phyloP scores from a whole-genome alignment of 2,113 vertebrate genomes.

The Girardinichthys multiradiatus region DNA sequence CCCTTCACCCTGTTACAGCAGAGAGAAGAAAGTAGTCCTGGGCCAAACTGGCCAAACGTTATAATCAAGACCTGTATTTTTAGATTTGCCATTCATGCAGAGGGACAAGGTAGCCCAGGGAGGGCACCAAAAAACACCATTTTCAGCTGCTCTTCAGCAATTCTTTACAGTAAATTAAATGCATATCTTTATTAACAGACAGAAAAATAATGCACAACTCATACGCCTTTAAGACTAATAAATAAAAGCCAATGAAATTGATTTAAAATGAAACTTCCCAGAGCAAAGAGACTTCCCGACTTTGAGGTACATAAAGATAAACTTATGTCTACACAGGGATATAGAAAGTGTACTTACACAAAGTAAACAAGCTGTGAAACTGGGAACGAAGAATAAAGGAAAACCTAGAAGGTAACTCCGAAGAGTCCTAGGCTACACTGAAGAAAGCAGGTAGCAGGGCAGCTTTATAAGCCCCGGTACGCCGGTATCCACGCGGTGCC shows the following conservation, averaged over 20 bases:
- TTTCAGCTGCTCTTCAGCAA: background rate
- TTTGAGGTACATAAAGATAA: slow-evolving; percentile 20
- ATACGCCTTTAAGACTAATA: background rate
- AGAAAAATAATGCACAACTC: background rate
- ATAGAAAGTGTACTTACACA: slow-evolving; percentile 54
- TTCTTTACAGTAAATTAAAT: background rate
- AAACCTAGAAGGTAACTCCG: background rate
- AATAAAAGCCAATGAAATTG: background rate
- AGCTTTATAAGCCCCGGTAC: background rate
- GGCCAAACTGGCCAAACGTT: slow-evolving; percentile 53
- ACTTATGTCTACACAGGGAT: slow-evolving; percentile 13
- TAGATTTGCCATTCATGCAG: slow-evolving; percentile 45
- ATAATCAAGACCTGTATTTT: slow-evolving; percentile 63
- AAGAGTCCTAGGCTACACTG: background rate
- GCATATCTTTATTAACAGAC: background rate
- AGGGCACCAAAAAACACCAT: slow-evolving; percentile 1
- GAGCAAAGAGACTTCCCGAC: slow-evolving; percentile 20
- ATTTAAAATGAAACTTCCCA: slow-evolving; percentile 3
- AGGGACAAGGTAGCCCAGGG: slow-evolving; percentile 28
- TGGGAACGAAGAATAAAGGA: background rate
- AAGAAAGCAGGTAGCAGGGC: background rate
- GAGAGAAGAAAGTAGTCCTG: slow-evolving; percentile 37
- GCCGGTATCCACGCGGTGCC: background rate
- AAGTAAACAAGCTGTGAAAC: background rate
- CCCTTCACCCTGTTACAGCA: slow-evolving; percentile 21